phyloP scores from a whole-genome alignment of 2,888 invertebrate genomes.

The Carcina quercana region DNA sequence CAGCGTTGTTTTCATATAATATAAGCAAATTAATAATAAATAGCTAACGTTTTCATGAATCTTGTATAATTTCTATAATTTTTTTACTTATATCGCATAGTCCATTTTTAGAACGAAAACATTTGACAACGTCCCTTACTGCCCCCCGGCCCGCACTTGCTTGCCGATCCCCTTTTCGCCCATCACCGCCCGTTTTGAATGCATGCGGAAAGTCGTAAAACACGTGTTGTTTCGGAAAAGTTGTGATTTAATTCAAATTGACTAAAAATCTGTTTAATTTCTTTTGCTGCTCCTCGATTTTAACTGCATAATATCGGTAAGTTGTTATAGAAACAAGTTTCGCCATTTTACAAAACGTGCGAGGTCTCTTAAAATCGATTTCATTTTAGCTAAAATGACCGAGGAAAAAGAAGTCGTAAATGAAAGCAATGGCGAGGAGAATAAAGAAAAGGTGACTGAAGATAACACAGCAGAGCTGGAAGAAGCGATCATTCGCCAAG shows the following conservation, averaged over 20 bases:
- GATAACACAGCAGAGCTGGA: conserved; percentile 64
- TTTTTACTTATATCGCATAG: too few relatives aligned
- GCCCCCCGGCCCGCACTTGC: conserved; percentile 1
- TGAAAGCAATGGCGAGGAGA: conserved; percentile 42
- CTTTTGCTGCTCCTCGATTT: too few relatives aligned
- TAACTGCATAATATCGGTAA: too few relatives aligned
- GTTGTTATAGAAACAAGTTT: too few relatives aligned
- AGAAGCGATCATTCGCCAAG: conserved; percentile 78
- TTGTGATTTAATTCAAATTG: too few relatives aligned
- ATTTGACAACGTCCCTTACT: not conserved
- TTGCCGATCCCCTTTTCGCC: conserved; percentile 1
- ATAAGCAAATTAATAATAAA: too few relatives aligned
- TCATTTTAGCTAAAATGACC: conserved; percentile 38
- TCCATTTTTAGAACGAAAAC: not conserved
- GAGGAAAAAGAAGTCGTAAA: conserved; percentile 46
- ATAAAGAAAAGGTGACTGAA: conserved; percentile 26
- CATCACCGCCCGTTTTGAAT: conserved; percentile 23
- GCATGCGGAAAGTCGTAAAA: conserved; percentile 28
- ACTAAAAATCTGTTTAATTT: too few relatives aligned
- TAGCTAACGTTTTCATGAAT: too few relatives aligned
- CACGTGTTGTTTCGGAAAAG: conserved; percentile 33
- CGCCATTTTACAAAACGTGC: too few relatives aligned
- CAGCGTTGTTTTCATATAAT: too few relatives aligned
- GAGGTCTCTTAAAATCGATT: too few relatives aligned
- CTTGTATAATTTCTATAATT: too few relatives aligned